These are phyloP conservation scores for Argyresthia goedartella DNA, from an alignment of 2,888 invertebrate species.

Conservation along the genomic window DNA sequence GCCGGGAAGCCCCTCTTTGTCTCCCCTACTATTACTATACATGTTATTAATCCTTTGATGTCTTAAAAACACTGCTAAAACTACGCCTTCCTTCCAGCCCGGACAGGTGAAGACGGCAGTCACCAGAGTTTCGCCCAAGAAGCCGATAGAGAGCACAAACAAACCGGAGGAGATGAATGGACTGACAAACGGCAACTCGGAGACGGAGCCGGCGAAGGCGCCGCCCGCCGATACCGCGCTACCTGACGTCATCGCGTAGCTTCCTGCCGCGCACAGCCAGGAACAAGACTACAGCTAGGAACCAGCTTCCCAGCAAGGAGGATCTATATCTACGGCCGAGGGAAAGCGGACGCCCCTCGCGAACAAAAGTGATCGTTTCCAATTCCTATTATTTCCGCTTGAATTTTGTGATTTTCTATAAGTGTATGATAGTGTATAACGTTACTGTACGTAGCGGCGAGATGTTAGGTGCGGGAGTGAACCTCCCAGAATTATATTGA, in stretches of 20 bases:
- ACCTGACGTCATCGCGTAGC: constrained; percentile 62
- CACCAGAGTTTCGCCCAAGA: constrained; percentile 27
- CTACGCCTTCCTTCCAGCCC: constrained; percentile 22
- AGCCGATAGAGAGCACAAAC: constrained; percentile 8
- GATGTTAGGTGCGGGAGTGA: constrained; percentile 61
- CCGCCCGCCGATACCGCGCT: constrained; percentile 61
- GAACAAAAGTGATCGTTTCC: constrained; percentile 16
- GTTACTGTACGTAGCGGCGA: constrained; percentile 30
- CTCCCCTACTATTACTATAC: too few relatives aligned
- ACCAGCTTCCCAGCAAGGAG: constrained; percentile 7
- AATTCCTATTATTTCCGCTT: constrained; percentile 69
- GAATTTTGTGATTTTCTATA: constrained; percentile 69
- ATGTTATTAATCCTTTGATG: too few relatives aligned
- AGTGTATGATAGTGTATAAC: constrained; percentile 46
- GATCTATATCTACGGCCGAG: neutral
- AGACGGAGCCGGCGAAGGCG: constrained; percentile 41
- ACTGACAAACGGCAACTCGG: constrained; percentile 24
- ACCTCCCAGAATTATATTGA: constrained; percentile 63
- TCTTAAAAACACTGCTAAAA: too few relatives aligned
- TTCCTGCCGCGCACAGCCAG: neutral
- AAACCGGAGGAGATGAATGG: constrained; percentile 18
- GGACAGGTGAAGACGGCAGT: constrained; percentile 22
- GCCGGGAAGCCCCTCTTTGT: too few relatives aligned
- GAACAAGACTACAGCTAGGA: neutral
- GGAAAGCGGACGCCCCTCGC: neutral